These are phyloP conservation scores for Phenganax subtilis DNA, from an alignment of 92 coral and sea anemone species.

Conservation along the genomic window DNA sequence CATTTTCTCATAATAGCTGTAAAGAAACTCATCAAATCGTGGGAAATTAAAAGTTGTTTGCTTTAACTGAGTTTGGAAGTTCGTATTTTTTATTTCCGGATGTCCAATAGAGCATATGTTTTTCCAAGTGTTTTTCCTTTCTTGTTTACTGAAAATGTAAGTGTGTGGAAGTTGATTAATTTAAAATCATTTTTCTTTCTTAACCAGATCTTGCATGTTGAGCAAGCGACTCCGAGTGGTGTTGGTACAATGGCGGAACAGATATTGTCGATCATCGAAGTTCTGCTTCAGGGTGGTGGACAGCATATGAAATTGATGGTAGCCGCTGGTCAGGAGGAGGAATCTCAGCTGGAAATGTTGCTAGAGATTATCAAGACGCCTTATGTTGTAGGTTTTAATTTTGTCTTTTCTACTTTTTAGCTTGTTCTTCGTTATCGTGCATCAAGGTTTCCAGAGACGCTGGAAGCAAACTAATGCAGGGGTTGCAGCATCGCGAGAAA, in stretches of 20 bases:
- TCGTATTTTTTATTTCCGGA: too few species aligned
- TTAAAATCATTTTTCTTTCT: background rate
- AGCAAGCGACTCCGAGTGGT: constrained; percentile 80
- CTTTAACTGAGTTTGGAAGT: too few species aligned
- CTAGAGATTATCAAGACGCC: constrained; percentile 91
- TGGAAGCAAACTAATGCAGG: too few species aligned
- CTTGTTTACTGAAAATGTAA: background rate
- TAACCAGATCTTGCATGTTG: constrained; percentile 78
- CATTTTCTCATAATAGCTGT: too few species aligned
- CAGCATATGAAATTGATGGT: constrained; percentile 66
- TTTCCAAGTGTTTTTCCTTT: too few species aligned
- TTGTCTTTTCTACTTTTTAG: background rate
- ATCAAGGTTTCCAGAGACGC: too few species aligned
- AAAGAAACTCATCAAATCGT: too few species aligned
- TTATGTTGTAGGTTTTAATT: constrained; percentile 66
- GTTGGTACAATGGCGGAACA: constrained; percentile 97
- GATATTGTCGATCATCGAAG: constrained; percentile 85
- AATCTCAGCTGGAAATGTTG: constrained; percentile 90
- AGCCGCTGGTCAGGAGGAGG: constrained; percentile 75
- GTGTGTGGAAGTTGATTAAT: background rate
- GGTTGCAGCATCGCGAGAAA: too few species aligned
- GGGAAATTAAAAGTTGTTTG: too few species aligned
- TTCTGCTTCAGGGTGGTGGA: constrained; percentile 81
- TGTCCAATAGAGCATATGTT: too few species aligned
- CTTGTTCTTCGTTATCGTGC: background rate